Evolutionary conservation across 64 coral and sea anemone genomes (phyloP).

Genomic region (Montipora capricornis): DNA sequence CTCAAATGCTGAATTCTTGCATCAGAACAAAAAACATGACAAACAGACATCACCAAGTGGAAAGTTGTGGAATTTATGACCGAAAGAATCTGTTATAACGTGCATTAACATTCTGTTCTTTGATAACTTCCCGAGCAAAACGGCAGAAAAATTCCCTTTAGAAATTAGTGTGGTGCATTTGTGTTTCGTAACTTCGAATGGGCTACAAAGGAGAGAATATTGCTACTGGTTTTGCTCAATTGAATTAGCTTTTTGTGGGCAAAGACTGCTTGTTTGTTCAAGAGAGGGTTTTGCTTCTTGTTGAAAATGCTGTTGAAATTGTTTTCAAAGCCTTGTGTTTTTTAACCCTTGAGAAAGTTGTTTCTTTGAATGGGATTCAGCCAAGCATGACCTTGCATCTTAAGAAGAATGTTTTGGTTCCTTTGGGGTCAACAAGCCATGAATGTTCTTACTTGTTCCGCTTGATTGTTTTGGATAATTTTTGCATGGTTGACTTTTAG

Average conservation of each 20-base stretch:
- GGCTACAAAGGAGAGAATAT: no score
- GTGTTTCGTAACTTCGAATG: no score
- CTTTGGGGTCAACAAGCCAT: conserved; percentile 26
- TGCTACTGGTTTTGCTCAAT: no score
- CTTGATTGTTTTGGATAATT: conserved; percentile 42
- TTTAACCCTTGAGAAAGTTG: conserved; percentile 32
- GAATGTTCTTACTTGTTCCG: not conserved
- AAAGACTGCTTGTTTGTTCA: not conserved
- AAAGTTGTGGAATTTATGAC: conserved; percentile 7
- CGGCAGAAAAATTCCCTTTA: not conserved
- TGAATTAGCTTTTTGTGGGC: no score
- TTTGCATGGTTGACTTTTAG: conserved; percentile 23
- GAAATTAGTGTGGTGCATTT: no score
- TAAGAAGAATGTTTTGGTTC: conserved; percentile 62
- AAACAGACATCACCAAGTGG: not conserved
- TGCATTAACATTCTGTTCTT: conserved; percentile 3
- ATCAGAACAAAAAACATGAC: not conserved
- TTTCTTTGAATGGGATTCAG: conserved; percentile 29
- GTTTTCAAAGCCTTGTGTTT: conserved; percentile 36
- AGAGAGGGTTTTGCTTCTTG: not conserved
- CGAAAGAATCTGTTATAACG: conserved; percentile 10
- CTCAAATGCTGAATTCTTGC: conserved; percentile 49
- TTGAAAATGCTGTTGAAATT: not conserved
- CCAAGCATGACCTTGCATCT: conserved; percentile 25
- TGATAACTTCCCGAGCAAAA: not conserved